A percentile compares a stretch with the other conserved stretches of the same genome.
Conservation (phyloP, 1,140 invertebrate genomes). For the Trissolcus basalis region DNA sequence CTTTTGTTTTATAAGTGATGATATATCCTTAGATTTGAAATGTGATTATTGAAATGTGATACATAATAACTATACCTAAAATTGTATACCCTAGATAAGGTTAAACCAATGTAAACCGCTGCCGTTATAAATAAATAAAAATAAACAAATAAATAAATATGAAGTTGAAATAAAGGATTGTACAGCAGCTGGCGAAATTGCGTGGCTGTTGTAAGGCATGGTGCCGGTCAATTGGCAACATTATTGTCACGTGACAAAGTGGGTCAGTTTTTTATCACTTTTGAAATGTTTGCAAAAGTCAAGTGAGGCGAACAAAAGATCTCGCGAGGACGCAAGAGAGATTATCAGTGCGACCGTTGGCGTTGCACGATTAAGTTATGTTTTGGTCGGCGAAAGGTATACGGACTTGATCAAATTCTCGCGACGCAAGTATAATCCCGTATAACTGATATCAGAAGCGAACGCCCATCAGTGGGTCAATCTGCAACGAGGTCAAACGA, state of each 20-base stretch:
- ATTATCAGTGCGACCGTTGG: slow-evolving; percentile 19
- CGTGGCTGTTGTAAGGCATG: slow-evolving; percentile 54
- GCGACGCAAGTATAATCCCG: slow-evolving; percentile 43
- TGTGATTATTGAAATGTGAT: no score
- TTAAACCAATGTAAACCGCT: no score
- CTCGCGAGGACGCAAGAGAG: slow-evolving; percentile 4
- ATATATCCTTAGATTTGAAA: no score
- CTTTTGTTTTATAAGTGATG: no score
- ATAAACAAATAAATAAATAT: no score
- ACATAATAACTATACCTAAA: no score
- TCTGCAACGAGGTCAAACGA: slow-evolving; percentile 68
- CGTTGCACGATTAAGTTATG: slow-evolving; percentile 31
- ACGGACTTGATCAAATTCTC: slow-evolving; percentile 50
- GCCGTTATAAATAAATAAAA: no score
- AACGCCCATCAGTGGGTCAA: slow-evolving; percentile 68
- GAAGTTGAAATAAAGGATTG: slow-evolving; percentile 50
- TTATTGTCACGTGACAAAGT: slow-evolving; percentile 25
- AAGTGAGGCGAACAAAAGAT: no score
- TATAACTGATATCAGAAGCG: slow-evolving; percentile 44
- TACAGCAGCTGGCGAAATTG: slow-evolving; percentile 57
- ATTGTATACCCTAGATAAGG: no score
- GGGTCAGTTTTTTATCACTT: slow-evolving; percentile 54
- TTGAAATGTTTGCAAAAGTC: slow-evolving; percentile 46
- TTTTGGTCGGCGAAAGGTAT: slow-evolving; percentile 49
- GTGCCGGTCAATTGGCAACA: slow-evolving; percentile 43